Conservation (phyloP, 2,797 vertebrate genomes). For the Gymnothorax reevesii region DNA sequence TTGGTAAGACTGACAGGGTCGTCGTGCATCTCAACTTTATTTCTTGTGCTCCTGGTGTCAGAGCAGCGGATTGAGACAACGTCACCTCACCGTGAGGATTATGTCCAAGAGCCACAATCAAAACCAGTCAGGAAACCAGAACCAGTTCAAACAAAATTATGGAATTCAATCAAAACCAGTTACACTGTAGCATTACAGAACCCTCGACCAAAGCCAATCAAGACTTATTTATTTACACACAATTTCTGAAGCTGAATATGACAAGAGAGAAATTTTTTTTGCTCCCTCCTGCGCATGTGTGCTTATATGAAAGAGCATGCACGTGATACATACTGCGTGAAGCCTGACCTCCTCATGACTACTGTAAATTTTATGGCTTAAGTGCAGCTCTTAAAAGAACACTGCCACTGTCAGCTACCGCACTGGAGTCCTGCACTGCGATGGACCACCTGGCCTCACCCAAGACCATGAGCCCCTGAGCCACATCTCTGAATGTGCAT, state of each 20-base stretch:
- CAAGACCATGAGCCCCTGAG: neutral
- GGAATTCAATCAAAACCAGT: no score
- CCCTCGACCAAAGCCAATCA: neutral
- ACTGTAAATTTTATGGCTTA: neutral
- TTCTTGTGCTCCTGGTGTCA: neutral
- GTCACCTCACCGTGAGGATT: neutral
- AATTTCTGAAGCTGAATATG: neutral
- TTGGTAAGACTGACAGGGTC: no score
- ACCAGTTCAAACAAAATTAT: no score
- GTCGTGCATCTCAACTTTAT: no score
- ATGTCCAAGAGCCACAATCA: neutral
- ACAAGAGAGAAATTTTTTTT: neutral
- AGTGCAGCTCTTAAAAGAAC: neutral
- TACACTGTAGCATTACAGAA: no score
- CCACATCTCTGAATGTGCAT: neutral
- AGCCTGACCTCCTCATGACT: neutral
- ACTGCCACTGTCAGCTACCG: neutral
- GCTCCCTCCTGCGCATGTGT: neutral
- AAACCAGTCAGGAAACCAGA: neutral
- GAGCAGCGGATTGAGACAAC: neutral
- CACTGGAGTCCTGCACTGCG: neutral
- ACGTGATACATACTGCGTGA: neutral
- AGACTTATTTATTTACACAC: neutral
- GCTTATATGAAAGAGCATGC: neutral
- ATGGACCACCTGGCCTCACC: neutral